Base-by-base conservation (phyloP, 2,797 vertebrate genomes). In the Galago senegalensis region DNA sequence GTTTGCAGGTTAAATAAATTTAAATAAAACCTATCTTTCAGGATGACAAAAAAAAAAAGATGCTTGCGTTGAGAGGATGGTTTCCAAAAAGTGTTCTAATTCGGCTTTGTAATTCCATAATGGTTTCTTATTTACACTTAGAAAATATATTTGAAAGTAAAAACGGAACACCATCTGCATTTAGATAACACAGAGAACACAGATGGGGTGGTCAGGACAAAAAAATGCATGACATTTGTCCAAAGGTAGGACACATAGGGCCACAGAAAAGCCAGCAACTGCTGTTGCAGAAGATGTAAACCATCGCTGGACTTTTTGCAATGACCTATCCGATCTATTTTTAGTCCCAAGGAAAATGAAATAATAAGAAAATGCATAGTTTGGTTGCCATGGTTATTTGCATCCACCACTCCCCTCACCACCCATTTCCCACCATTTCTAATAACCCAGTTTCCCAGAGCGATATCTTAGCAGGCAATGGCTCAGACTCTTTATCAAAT, bases 311-410 rank as follows among this genome's bases (percentile, higher is more conserved):
- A 31, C 83, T 84, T 58, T 81, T 72, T 87, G 34, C 46, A 60
- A 4, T 70, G 73, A 77, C 76, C 70, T 77, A 69, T 1, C 18
- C 86, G 43, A 83, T 75, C 84, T 67, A 65, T 73, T 94, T 96
- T 89, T 84, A 82, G 81, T 82, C 76, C 88, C 73, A 53, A 97
- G 73, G 37, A 85, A 96, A 89, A 40, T 46, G 37, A 95, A 97
- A 56, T 31, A 58, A 31, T 69, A 90, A 91, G 60, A 83, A 86
- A 95, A 87, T 23, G 63, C 79, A 46, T 72, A 77, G 40, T 82
- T 61, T 79, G 82, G 88, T 89, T 69, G 21, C 93, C 92, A 65
- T 83, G 95, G 85, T 90, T 88, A 92, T 93, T 82, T n/a, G 3
- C 67, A 77, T 61, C 40, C 31, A 63, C 77, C 7, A 7, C 34